These are phyloP conservation scores for Panthera uncia DNA, from an alignment of 2,113 vertebrate species.

Conservation along the genomic window DNA sequence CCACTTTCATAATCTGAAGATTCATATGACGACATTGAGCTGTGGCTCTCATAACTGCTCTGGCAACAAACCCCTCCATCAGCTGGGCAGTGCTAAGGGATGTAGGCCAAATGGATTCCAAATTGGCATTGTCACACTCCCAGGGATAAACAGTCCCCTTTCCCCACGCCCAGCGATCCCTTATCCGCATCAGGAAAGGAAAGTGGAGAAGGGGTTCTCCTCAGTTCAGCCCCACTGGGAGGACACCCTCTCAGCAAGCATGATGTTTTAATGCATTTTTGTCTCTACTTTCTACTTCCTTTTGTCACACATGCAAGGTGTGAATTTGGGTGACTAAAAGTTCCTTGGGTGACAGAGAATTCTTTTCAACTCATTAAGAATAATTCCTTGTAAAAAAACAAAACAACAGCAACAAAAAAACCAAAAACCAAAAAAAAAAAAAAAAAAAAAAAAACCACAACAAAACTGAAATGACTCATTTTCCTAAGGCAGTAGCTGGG, in stretches of 20 bases:
- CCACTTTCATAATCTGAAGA: neutral
- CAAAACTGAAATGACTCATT: neutral
- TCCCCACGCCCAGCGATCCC: neutral
- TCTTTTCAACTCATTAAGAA: neutral
- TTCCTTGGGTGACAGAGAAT: neutral
- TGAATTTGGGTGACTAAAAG: neutral
- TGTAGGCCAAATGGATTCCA: neutral
- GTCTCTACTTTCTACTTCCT: neutral
- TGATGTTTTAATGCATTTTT: neutral
- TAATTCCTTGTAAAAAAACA: neutral
- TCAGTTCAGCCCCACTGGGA: neutral
- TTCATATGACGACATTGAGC: neutral
- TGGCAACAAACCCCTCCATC: neutral
- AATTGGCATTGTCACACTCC: neutral
- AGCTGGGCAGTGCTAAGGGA: neutral
- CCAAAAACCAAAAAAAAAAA: neutral
- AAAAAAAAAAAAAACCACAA: neutral
- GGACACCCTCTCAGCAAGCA: rapidly evolving
- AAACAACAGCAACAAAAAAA: no score
- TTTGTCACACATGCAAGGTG: neutral
- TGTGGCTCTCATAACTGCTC: neutral
- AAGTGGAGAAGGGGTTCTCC: neutral
- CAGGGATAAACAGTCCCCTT: neutral
- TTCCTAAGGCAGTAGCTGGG: neutral
- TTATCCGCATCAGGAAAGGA: neutral